Conservation (phyloP, 2,888 invertebrate genomes). For the Andrena bicolor region DNA sequence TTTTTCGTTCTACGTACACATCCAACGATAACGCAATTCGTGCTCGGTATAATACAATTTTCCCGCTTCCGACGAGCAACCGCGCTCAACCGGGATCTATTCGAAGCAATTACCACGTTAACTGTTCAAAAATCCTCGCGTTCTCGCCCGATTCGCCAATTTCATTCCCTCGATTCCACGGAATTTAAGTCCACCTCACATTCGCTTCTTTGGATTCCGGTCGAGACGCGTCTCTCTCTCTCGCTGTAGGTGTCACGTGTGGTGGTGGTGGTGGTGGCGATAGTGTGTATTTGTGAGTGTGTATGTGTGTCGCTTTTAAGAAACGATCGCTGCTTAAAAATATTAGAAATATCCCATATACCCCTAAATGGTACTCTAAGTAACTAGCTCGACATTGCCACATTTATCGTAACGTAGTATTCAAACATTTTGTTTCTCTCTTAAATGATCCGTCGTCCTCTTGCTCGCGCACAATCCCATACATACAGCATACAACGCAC, state of each 20-base stretch:
- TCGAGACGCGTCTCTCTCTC: conserved; percentile 13
- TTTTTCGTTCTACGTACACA: conserved; percentile 70
- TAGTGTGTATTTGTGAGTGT: neutral
- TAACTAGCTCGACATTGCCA: conserved; percentile 83
- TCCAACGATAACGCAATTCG: conserved; percentile 70
- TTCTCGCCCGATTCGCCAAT: neutral
- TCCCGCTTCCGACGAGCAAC: conserved; percentile 75
- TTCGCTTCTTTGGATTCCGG: neutral
- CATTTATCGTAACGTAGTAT: conserved; percentile 76
- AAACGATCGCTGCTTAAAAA: conserved; percentile 76
- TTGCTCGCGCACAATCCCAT: conserved; percentile 31
- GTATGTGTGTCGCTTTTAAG: conserved; percentile 32
- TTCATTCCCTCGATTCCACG: neutral
- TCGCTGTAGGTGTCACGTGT: neutral
- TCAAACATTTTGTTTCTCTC: conserved; percentile 66
- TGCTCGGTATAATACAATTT: conserved; percentile 78
- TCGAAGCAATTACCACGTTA: neutral
- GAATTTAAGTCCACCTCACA: neutral
- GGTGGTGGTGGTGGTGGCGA: too few relatives aligned
- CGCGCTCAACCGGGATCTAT: conserved; percentile 5
- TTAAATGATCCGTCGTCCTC: conserved; percentile 68
- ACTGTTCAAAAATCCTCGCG: neutral
- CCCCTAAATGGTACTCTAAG: conserved; percentile 80
- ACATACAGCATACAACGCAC: conserved; percentile 74
- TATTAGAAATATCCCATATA: conserved; percentile 80